A percentile compares a stretch with the other conserved stretches of the same genome.
phyloP scores from a whole-genome alignment of 1,140 invertebrate genomes.

The Diplogasteroides magnus region DNA sequence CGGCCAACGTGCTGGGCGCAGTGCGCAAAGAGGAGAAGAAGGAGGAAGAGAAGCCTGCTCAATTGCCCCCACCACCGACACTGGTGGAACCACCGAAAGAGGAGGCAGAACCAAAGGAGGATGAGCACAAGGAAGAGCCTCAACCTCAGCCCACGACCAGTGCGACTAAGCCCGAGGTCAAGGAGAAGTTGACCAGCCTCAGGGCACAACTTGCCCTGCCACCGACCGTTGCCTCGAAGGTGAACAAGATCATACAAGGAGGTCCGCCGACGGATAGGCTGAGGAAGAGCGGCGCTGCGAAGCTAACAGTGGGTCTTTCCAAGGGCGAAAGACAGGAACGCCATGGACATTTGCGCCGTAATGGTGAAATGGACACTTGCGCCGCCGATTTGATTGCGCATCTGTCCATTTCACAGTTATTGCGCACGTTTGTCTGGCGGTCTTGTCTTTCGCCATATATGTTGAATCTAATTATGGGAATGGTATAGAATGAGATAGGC shows the following conservation, averaged over 20 bases:
- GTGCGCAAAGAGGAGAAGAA: slow-evolving; percentile 6
- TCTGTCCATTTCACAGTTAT: too few species aligned
- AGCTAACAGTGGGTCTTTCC: background rate
- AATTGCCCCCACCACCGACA: background rate
- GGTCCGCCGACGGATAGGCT: slow-evolving; percentile 17
- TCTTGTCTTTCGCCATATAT: slow-evolving; percentile 18
- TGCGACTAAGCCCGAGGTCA: slow-evolving; percentile 1
- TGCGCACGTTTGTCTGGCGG: slow-evolving; percentile 1
- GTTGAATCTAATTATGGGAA: background rate
- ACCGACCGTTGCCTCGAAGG: slow-evolving; percentile 51
- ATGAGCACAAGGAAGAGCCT: background rate
- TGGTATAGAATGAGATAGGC: slow-evolving; percentile 9
- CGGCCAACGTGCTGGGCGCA: slow-evolving; percentile 7
- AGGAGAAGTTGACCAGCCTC: slow-evolving; percentile 13
- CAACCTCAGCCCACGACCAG: background rate
- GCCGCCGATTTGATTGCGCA: too few species aligned
- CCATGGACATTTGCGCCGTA: too few species aligned
- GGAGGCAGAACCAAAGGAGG: slow-evolving; percentile 16
- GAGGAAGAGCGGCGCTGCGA: slow-evolving; percentile 1
- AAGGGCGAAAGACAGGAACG: too few species aligned
- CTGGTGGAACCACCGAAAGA: slow-evolving; percentile 13
- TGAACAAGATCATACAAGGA: slow-evolving; percentile 48
- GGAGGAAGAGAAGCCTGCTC: slow-evolving; percentile 2
- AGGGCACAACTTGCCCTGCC: slow-evolving; percentile 44
- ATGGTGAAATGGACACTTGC: too few species aligned